These are phyloP conservation scores for Desoria tigrina DNA, from an alignment of 2,888 invertebrate species.

Conservation along the genomic window DNA sequence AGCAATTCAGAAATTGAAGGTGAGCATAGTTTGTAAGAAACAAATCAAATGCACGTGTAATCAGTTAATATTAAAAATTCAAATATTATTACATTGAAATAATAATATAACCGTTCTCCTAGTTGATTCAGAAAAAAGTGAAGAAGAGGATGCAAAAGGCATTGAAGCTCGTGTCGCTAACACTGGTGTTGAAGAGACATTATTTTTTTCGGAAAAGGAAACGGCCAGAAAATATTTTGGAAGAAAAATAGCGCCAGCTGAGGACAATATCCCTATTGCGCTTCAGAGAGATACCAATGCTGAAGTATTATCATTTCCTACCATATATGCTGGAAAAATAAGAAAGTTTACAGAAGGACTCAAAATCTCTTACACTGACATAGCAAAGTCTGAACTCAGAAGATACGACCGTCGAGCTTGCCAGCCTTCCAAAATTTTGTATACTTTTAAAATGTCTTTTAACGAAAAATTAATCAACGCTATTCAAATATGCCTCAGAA, in stretches of 20 bases:
- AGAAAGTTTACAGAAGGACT: background rate
- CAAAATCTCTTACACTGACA: conserved; percentile 25
- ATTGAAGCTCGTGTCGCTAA: too few relatives aligned
- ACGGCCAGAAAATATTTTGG: background rate
- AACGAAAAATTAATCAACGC: conserved; percentile 18
- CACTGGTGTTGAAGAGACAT: background rate
- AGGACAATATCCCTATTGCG: conserved; percentile 15
- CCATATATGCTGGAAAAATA: conserved; percentile 16
- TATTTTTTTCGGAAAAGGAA: background rate
- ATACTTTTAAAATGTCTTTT: conserved; percentile 12
- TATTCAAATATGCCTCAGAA: conserved; percentile 20
- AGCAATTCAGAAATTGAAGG: too few relatives aligned
- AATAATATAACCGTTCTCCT: too few relatives aligned
- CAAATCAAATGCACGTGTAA: too few relatives aligned
- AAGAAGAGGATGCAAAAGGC: too few relatives aligned
- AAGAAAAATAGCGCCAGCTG: too few relatives aligned
- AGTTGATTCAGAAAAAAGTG: too few relatives aligned
- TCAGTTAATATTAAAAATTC: too few relatives aligned
- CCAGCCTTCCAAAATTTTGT: conserved; percentile 21
- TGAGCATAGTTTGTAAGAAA: too few relatives aligned
- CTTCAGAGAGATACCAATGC: conserved; percentile 14
- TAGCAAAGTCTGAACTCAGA: conserved; percentile 32
- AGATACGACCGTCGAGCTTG: conserved; percentile 22
- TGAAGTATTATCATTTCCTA: conserved; percentile 20
- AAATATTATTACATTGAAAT: too few relatives aligned